Evolutionary conservation across 2,113 vertebrate species (phyloP), one percentile per base, ranked within the genome.

Genomic region (Onychostoma macrolepis): DNA sequence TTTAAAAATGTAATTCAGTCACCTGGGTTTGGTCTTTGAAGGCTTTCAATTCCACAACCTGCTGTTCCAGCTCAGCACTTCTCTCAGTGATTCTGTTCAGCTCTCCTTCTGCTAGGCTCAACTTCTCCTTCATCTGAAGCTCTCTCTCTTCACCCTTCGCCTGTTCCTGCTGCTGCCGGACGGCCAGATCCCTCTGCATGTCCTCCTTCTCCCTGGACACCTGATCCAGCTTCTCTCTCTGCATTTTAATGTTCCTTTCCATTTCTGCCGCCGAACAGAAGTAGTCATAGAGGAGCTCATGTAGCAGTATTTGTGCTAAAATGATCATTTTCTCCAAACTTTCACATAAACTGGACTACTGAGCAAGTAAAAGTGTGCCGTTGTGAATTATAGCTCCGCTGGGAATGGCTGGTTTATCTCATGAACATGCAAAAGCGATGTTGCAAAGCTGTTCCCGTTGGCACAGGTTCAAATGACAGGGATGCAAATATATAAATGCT

Each of bases 211-310:
- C 94, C 41, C 92, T 90, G 63, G 88, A 93, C 89, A 96, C 92
- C 43, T 94, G 95, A 88, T 93, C 92, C 71, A 96, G 80, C 24
- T 93, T 94, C 91, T 96, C 96, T 96, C n/a, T 41, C 90, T 85
- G 83, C 26, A 13, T 63, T 63, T 86, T 41, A 74, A 80, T 48
- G 28, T 76, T 87, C 30, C 10, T 80, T 69, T 89, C 86, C 88
- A 89, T 80, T 58, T 87, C 90, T 89, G 36, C 50, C 3, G n/a
- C 4, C 61, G 56, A 30, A 87, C 21, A 79, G 36, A 63, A 71
- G 45, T 87, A 11, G 50, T 71, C 21, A 74, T 1, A 45, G 26
- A 71, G 77, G 17, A 85, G 26, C 41, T 63, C 48, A 33, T 33
- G 56, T 2, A 72, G 36, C 36, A 86, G 33, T 36, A 89, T 65